Percentiles rank a stretch among this genome's conserved stretches.
Evolutionary conservation across 2,797 vertebrate genomes (phyloP).

Genomic region (Monodelphis domestica): DNA sequence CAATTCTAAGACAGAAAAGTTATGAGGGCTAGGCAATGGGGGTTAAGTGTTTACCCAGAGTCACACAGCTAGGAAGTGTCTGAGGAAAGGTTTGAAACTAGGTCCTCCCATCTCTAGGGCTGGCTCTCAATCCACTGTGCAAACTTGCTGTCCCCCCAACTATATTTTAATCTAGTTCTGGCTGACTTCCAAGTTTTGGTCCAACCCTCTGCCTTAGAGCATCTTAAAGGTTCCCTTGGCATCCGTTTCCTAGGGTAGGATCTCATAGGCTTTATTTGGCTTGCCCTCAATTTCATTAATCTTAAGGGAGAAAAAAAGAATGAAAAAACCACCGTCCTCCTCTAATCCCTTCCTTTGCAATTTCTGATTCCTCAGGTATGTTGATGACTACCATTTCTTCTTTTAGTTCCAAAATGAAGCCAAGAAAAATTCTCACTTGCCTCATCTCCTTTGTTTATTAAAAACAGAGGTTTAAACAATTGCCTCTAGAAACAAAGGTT

Average conservation of each 20-base stretch:
- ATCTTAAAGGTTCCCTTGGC: neutral
- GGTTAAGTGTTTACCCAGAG: too few relatives aligned
- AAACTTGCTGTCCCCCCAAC: too few relatives aligned
- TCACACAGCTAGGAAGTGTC: too few relatives aligned
- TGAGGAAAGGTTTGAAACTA: too few relatives aligned
- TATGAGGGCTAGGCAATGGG: too few relatives aligned
- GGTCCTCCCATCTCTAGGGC: too few relatives aligned
- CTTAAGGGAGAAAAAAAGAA: too few relatives aligned
- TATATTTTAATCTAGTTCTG: neutral
- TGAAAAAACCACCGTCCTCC: neutral
- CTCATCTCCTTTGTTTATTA: neutral
- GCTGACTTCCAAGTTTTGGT: neutral
- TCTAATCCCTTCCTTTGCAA: neutral
- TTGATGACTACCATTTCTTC: neutral
- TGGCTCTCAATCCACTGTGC: too few relatives aligned
- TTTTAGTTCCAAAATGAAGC: neutral
- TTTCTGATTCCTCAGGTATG: neutral
- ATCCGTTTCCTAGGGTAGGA: too few relatives aligned
- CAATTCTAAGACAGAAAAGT: too few relatives aligned
- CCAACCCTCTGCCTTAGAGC: neutral
- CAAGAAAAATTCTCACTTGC: neutral
- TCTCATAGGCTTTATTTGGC: neutral
- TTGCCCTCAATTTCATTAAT: neutral
- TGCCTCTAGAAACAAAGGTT: neutral
- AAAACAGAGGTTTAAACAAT: neutral